A percentile compares a stretch with the other conserved stretches of the same genome.
These are phyloP conservation scores for Eleutherodactylus coqui DNA, from an alignment of 2,797 vertebrate genomes.

Conservation along the genomic window DNA sequence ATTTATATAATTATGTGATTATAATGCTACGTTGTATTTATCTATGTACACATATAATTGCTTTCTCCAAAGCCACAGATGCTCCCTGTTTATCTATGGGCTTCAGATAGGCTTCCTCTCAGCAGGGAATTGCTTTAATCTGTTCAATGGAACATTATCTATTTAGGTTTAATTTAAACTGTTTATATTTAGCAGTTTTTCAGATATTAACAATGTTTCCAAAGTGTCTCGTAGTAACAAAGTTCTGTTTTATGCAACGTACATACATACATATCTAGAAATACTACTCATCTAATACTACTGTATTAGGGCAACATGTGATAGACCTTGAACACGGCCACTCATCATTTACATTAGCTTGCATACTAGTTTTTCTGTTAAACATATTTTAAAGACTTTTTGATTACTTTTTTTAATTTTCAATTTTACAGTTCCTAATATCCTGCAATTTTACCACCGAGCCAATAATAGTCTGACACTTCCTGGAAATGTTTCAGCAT, in stretches of 20 bases:
- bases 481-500: too few relatives aligned
- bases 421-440: too few relatives aligned
- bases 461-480: too few relatives aligned
- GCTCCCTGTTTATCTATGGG: slow-evolving; percentile 40
- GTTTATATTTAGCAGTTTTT: background rate
- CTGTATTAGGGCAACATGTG: background rate
- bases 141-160: slow-evolving; percentile 24
- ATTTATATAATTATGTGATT: slow-evolving; percentile 53
- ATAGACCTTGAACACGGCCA: too few relatives aligned
- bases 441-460: too few relatives aligned
- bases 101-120: slow-evolving; percentile 19
- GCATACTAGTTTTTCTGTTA: too few relatives aligned
- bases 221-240: background rate
- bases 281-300: background rate
- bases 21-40: slow-evolving; percentile 36
- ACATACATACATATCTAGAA: background rate
- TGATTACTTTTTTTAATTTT: too few relatives aligned
- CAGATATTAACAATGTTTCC: background rate
- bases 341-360: too few relatives aligned
- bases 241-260: too few relatives aligned
- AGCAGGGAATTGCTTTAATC: slow-evolving; percentile 25
- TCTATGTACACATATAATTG: slow-evolving; percentile 33
- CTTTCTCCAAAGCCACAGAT: slow-evolving; percentile 41
- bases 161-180: slow-evolving; percentile 14
- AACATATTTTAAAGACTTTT: too few relatives aligned